phyloP scores from a whole-genome alignment of 2,797 vertebrate species.

The Clarias platycephalus region DNA sequence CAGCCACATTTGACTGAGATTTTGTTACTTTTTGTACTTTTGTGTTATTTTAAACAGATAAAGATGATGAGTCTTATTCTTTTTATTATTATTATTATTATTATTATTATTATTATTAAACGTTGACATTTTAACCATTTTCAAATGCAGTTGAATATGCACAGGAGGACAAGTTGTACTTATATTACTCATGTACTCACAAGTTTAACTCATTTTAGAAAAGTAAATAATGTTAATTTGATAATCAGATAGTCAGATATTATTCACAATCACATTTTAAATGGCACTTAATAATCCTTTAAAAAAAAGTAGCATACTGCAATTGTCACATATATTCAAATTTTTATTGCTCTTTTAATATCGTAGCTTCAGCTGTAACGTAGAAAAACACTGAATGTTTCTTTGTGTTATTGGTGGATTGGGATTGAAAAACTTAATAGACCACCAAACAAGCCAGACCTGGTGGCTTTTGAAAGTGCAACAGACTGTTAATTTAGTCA shows the following conservation, averaged over 20 bases:
- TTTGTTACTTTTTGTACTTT: conserved; percentile 25
- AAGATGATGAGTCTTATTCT: not conserved
- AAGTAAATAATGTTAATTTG: conserved; percentile 6
- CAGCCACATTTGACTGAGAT: conserved; percentile 10
- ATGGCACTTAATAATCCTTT: too few species aligned
- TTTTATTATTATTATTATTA: not conserved
- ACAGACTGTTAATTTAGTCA: not conserved
- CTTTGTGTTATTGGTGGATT: not conserved
- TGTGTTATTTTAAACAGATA: conserved; percentile 23
- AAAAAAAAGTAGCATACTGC: not conserved
- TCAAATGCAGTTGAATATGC: conserved; percentile 1
- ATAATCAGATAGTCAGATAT: not conserved
- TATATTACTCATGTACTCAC: too few species aligned
- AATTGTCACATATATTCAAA: not conserved
- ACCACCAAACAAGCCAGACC: not conserved
- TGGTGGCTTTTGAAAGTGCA: not conserved
- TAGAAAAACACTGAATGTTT: not conserved
- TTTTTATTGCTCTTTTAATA: not conserved
- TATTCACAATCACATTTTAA: not conserved
- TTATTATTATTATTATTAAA: conserved; percentile 17
- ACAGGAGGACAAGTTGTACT: not conserved
- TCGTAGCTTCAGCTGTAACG: not conserved
- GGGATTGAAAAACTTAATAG: not conserved
- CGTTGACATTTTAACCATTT: conserved; percentile 14
- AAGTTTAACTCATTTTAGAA: not conserved